Conservation (phyloP, 2,888 invertebrate species). For the Tipula helvola region DNA sequence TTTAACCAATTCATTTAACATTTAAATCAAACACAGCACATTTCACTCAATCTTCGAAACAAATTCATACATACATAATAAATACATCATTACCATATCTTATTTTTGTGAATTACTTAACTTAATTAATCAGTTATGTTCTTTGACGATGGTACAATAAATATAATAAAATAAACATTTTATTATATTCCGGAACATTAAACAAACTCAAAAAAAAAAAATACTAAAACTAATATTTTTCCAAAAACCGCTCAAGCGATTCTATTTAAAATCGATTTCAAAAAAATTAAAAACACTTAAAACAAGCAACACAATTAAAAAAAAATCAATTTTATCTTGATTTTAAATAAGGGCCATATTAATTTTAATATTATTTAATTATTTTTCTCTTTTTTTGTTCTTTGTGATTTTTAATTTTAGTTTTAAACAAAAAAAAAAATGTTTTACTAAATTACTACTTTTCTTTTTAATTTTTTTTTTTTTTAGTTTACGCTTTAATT, state of each 20-base stretch:
- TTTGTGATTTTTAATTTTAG: not conserved
- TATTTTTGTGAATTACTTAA: not conserved
- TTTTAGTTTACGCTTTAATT: not conserved
- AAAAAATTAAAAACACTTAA: not conserved
- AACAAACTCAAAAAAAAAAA: not conserved
- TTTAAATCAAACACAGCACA: not conserved
- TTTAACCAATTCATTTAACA: not conserved
- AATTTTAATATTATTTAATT: not conserved
- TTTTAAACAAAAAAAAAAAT: not conserved
- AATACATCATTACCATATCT: not conserved
- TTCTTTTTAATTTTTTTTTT: not conserved
- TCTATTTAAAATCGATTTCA: not conserved
- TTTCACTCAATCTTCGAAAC: not conserved
- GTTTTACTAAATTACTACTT: not conserved
- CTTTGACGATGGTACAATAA: not conserved
- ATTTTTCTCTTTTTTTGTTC: not conserved
- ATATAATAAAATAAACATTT: not conserved
- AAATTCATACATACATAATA: not conserved
- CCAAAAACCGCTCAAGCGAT: not conserved
- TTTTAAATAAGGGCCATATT: not conserved
- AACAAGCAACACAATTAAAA: not conserved
- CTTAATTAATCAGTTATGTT: not conserved
- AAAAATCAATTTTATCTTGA: not conserved
- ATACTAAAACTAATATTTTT: not conserved
- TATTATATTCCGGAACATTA: not conserved